Evolutionary conservation across 2,888 invertebrate genomes (phyloP).

Genomic region (Osmoderma eremita): DNA sequence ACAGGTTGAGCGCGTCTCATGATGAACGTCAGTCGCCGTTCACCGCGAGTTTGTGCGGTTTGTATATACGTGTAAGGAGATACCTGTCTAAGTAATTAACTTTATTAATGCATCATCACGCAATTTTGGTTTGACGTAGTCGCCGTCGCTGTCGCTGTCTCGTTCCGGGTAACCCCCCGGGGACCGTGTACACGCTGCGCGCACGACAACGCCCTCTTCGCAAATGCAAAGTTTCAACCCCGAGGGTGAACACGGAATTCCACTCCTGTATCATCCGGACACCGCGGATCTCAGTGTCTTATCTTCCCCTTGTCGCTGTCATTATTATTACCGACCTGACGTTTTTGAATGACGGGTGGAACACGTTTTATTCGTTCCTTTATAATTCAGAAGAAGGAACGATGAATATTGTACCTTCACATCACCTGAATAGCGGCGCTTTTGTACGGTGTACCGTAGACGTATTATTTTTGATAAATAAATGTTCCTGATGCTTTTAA

Average conservation of each 20-base stretch:
- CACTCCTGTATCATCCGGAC: constrained; percentile 50
- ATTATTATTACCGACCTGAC: constrained; percentile 33
- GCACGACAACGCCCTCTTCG: constrained; percentile 36
- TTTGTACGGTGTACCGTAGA: not conserved
- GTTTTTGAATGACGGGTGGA: constrained; percentile 32
- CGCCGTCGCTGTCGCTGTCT: constrained; percentile 21
- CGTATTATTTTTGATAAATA: not conserved
- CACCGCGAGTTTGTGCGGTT: constrained; percentile 34
- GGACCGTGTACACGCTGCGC: constrained; percentile 29
- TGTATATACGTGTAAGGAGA: constrained; percentile 33
- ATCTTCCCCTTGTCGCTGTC: constrained; percentile 37
- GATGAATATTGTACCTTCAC: constrained; percentile 21
- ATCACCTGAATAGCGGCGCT: not conserved
- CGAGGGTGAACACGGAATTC: constrained; percentile 51
- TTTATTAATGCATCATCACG: constrained; percentile 53
- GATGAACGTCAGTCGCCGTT: constrained; percentile 38
- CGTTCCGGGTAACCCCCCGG: constrained; percentile 22
- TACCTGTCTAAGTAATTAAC: constrained; percentile 51
- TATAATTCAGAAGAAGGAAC: constrained; percentile 17
- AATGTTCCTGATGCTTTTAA: too few species aligned
- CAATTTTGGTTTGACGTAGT: constrained; percentile 45
- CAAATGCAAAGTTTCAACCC: constrained; percentile 44
- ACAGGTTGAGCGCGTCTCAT: constrained; percentile 32
- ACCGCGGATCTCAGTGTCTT: constrained; percentile 41
- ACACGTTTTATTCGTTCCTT: constrained; percentile 19